Base-by-base conservation (phyloP, 2,797 vertebrate genomes). In the Philypnodon macrostomus region DNA sequence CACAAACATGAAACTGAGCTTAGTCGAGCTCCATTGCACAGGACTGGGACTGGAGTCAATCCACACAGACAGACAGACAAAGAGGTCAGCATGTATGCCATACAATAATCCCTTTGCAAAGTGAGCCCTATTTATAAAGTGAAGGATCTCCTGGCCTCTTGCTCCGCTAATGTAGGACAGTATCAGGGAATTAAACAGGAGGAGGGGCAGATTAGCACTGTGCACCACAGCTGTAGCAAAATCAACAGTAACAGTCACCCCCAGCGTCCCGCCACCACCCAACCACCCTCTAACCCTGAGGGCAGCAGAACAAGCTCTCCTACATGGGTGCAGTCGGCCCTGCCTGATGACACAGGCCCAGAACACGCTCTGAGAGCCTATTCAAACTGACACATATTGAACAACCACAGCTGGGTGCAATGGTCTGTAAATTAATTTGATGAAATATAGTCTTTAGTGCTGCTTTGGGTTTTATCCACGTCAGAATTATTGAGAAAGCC, bases 101-200 rank as follows among this genome's bases (percentile, higher is more conserved):
- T 69, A 62, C 46, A 54, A 26, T 77, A 85, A 86, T 84, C 78
- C 66, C 73, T 72, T 62, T 67, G 39, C 67, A 68, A 79, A 75
- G 67, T 81, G 58, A 75, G 70, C 48, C 73, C 77, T 70, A 75
- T 83, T 86, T 75, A 83, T 76, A 73, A 70, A 77, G 63, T 47
- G 63, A 58, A 82, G 69, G 75, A 81, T 84, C 82, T 82, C 80
- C 62, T 47, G 67, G 73, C 68, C 80, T 62, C 83, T 84, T 79
- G 71, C 73, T 80, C 73, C 63, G 63, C 66, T 85, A 86, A 90
- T 89, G 86, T 89, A 87, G 87, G 89, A 74, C 88, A 89, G 77
- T 84, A 79, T 79, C 72, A 79, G 65, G 67, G 84, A 87, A 89
- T 90, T 88, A 89, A 75, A 64, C 58, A 46, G 68, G 48, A 27